A percentile compares a stretch with the other conserved stretches of the same genome.
phyloP scores from a whole-genome alignment of 2,113 vertebrate genomes.

The Callithrix jacchus region DNA sequence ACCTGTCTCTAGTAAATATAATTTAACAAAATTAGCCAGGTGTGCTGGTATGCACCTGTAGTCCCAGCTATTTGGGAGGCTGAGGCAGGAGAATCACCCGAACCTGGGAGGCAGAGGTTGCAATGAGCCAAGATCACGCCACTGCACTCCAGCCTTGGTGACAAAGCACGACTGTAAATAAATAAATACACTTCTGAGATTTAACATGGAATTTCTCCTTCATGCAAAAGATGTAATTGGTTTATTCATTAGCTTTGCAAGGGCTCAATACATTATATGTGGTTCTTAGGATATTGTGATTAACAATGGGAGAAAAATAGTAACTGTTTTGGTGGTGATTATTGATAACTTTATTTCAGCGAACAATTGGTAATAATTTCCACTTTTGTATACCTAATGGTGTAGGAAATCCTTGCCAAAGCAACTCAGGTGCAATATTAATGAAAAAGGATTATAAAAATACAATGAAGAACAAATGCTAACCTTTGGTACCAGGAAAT shows the following conservation, averaged over 20 bases:
- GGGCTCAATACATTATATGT: not conserved
- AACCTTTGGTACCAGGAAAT: not conserved
- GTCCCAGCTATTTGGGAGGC: too few relatives aligned
- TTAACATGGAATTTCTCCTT: not conserved
- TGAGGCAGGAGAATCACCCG: too few relatives aligned
- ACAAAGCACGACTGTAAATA: too few relatives aligned
- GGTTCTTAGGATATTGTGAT: not conserved
- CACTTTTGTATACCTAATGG: not conserved
- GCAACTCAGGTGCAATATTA: not conserved
- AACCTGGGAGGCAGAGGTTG: too few relatives aligned
- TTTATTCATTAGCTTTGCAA: not conserved
- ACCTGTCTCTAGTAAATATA: too few relatives aligned
- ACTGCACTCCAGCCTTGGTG: too few relatives aligned
- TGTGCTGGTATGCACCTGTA: too few relatives aligned
- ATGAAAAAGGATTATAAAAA: slow-evolving; percentile 10
- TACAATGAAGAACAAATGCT: not conserved
- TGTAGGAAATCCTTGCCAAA: not conserved
- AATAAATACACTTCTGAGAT: not conserved
- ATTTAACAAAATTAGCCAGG: too few relatives aligned
- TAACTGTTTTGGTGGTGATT: not conserved
- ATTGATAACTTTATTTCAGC: slow-evolving; percentile 1
- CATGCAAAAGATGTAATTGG: not conserved
- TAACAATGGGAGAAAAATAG: slow-evolving; percentile 8
- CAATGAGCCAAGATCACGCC: too few relatives aligned
- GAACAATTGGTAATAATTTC: not conserved